Base-by-base conservation (phyloP, 2,797 vertebrate genomes). In the Schizopygopsis malacanthus region DNA sequence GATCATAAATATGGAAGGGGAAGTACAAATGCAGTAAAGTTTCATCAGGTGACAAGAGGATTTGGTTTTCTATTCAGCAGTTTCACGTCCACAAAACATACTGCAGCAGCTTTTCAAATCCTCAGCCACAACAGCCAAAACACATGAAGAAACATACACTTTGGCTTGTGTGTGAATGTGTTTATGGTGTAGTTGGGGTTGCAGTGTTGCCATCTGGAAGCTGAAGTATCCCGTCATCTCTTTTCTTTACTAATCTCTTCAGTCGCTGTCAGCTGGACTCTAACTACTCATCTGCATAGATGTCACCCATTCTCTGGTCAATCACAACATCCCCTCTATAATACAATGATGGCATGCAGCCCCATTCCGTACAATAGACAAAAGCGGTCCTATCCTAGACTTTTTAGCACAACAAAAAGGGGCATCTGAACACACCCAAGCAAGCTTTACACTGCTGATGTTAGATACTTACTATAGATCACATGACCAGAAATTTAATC, bases 321-420 rank as follows among this genome's bases (percentile, higher is more conserved):
- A 45, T 33, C 37, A 20, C 76, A 84, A 69, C 50, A 79, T 52
- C 63, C 50, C 47, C 54, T 70, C 33, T 63, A 69, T 18, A 8
- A 67, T 16, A 79, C 83, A 70, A 84, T 56, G 47, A 84, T 59
- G 75, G 37, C 75, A 43, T 11, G 61, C 47, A 54, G 63, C 63
- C 73, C 47, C 75, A 56, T 43, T 56, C 33, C 37, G 45, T 56
- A 86, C 67, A 79, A 70, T 54, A 79, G 45, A 87, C 76, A 83
- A 87, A 83, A 54, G 65, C 54, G 0, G 75, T 63, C 81, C 77
- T 78, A 54, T 86, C 85, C 65, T 16, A 72, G 52, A 33, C 81
- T 50, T 79, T 71, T 63, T 45, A 65, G 54, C 79, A 43, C 22
- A 56, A 82, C 22, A 88, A 73, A 86, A 85, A 80, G 33, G 47